Conservation (phyloP, 2,113 vertebrate species). For the Rhombomys opimus region DNA sequence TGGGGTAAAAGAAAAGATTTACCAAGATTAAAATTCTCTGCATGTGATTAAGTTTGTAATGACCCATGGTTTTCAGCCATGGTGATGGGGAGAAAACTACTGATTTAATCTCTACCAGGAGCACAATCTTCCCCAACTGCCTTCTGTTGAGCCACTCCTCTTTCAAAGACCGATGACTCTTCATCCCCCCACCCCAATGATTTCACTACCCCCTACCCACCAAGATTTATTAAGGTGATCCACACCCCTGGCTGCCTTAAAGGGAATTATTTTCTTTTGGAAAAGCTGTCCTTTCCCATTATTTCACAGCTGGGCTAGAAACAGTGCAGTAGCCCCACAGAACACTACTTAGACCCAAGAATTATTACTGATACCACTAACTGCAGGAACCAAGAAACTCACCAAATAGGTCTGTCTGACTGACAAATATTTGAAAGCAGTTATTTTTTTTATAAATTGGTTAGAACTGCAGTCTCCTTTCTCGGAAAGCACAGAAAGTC, state of each 20-base stretch:
- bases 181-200: constrained; percentile 91
- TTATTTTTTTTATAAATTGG: constrained; percentile 73
- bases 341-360: constrained; percentile 86
- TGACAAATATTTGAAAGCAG: constrained; percentile 75
- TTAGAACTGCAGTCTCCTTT: constrained; percentile 73
- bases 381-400: constrained; percentile 62
- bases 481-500: constrained; percentile 77
- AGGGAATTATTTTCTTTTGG: constrained; percentile 86
- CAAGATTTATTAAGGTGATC: constrained; percentile 91
- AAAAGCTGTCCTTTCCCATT: constrained; percentile 88
- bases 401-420: constrained; percentile 69
- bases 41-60: constrained; percentile 38
- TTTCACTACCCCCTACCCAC: constrained; percentile 75
- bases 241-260: constrained; percentile 85
- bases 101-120: constrained; percentile 19
- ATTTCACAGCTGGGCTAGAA: constrained; percentile 86
- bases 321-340: constrained; percentile 84
- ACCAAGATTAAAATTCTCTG: not conserved
- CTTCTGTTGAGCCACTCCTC: constrained; percentile 73
- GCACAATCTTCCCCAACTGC: constrained; percentile 8
- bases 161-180: constrained; percentile 84
- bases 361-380: constrained; percentile 82
- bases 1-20: constrained; percentile 36
- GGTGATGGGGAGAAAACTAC: not conserved
- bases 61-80: not conserved